Conservation (phyloP, 2,113 vertebrate genomes). For the Halcyon malimbica region DNA sequence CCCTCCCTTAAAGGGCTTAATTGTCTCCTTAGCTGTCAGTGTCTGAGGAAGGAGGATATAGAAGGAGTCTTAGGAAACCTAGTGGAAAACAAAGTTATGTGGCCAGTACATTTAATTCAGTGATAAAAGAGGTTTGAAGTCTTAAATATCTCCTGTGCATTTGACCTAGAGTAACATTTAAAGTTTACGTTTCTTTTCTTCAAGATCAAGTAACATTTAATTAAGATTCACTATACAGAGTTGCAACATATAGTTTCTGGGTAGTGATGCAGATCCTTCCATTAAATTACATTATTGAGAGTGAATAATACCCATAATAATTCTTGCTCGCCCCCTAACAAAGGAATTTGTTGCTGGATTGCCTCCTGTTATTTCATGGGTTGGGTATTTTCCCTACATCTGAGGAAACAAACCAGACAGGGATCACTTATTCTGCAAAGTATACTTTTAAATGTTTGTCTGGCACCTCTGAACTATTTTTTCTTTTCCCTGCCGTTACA, state of each 20-base stretch:
- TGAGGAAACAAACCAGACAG: not conserved
- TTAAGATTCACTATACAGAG: constrained; percentile 25
- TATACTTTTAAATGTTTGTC: not conserved
- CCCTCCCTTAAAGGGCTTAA: not conserved
- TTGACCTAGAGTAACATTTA: not conserved
- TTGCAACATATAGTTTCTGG: constrained; percentile 1
- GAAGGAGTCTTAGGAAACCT: not conserved
- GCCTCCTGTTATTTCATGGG: not conserved
- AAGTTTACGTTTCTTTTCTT: not conserved
- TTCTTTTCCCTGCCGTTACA: not conserved
- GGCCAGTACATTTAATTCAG: not conserved
- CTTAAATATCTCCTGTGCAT: not conserved
- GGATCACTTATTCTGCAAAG: not conserved
- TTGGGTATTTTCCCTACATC: not conserved
- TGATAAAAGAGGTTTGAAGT: not conserved
- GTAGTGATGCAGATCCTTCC: not conserved
- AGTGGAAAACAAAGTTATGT: not conserved
- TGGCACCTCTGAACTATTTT: not conserved
- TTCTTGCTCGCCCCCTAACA: not conserved
- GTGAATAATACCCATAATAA: not conserved
- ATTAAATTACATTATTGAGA: constrained; percentile 31
- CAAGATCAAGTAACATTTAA: constrained; percentile 40
- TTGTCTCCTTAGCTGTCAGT: not conserved
- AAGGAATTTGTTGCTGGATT: not conserved
- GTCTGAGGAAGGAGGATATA: not conserved